Percentiles rank a stretch among this genome's conserved stretches.
Evolutionary conservation across 2,113 vertebrate genomes (phyloP).

Genomic region (Nesogale talazaci): DNA sequence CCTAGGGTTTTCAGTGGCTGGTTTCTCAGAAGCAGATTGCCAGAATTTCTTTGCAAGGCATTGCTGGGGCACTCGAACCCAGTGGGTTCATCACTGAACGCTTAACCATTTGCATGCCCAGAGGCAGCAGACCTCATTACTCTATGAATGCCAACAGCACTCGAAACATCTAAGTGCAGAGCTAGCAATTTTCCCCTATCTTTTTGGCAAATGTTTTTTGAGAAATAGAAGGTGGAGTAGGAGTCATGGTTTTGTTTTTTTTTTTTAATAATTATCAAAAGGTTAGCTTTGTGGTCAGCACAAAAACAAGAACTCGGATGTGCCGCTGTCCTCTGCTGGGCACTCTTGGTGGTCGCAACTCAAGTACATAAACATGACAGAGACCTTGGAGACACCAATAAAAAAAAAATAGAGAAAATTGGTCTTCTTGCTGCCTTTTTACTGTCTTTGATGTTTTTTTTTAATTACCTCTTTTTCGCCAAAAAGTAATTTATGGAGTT

Average conservation of each 20-base stretch:
- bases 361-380: slow-evolving; percentile 60
- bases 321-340: not conserved
- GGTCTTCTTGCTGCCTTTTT: slow-evolving; percentile 53
- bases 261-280: slow-evolving; percentile 65
- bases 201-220: slow-evolving; percentile 50
- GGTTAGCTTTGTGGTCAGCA: not conserved
- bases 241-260: slow-evolving; percentile 29
- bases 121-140: not conserved
- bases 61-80: too few relatives aligned
- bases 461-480: slow-evolving; percentile 47
- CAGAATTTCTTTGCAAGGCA: not conserved
- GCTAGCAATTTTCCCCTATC: slow-evolving; percentile 40
- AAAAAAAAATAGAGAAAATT: slow-evolving; percentile 29
- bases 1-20: too few relatives aligned
- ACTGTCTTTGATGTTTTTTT: slow-evolving; percentile 54
- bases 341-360: not conserved
- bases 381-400: slow-evolving; percentile 26
- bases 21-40: too few relatives aligned
- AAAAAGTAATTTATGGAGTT: slow-evolving; percentile 44
- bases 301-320: not conserved
- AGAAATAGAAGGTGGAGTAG: not conserved
- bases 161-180: not conserved
- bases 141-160: not conserved
- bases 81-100: too few relatives aligned
- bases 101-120: too few relatives aligned